Conservation (phyloP, 2,888 invertebrate species). For the Patella ulyssiponensis region DNA sequence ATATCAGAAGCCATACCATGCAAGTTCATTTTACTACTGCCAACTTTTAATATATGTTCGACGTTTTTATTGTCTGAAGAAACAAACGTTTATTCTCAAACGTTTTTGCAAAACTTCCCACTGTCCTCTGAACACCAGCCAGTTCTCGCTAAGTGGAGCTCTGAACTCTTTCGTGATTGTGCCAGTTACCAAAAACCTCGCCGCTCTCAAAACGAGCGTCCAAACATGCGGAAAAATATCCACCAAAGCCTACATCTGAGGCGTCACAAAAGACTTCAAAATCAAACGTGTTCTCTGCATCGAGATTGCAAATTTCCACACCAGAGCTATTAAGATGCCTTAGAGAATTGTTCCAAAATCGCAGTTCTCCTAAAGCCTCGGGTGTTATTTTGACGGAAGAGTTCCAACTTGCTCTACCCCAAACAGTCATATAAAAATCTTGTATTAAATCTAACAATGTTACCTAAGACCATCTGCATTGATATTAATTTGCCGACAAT, state of each 20-base stretch:
- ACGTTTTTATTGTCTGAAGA: constrained; percentile 1
- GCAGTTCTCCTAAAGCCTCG: background rate
- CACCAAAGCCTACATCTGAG: constrained; percentile 6
- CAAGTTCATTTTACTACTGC: background rate
- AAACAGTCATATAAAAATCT: background rate
- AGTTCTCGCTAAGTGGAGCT: background rate
- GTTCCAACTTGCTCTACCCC: background rate
- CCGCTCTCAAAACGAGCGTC: background rate
- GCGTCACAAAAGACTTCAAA: constrained; percentile 1
- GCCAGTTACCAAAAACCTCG: background rate
- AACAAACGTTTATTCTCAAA: too few relatives aligned
- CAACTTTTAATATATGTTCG: background rate
- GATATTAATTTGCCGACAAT: constrained; percentile 5
- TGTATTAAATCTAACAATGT: background rate
- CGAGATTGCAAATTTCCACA: background rate
- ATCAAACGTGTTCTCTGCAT: background rate
- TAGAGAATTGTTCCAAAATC: background rate
- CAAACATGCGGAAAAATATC: background rate
- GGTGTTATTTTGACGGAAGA: background rate
- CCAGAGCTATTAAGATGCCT: background rate
- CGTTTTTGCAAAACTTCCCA: background rate
- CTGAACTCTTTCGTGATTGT: background rate
- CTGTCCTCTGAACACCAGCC: background rate
- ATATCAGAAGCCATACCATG: background rate
- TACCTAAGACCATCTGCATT: background rate